Conservation (phyloP, 92 coral and sea anemone genomes). For the Porites cylindrica region DNA sequence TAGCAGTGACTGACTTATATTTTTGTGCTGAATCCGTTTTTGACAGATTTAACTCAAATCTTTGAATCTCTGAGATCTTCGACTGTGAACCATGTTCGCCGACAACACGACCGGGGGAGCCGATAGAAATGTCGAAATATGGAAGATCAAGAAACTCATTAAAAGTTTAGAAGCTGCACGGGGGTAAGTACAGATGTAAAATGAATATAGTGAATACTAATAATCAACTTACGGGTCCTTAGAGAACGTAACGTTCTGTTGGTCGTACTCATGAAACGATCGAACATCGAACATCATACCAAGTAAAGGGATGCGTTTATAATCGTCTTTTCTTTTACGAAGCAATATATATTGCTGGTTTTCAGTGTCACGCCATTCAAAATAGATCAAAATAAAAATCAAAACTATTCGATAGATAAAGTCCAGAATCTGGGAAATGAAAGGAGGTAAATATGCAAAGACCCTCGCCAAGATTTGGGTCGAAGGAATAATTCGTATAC, state of each 20-base stretch:
- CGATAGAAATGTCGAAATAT: conserved; percentile 98
- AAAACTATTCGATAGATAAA: too few species aligned
- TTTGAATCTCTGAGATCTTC: neutral
- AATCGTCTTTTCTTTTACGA: too few species aligned
- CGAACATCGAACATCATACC: too few species aligned
- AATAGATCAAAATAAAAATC: too few species aligned
- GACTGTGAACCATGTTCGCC: conserved; percentile 23
- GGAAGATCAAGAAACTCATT: conserved; percentile 97
- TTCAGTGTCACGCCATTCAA: too few species aligned
- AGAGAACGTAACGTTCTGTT: neutral
- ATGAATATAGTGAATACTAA: neutral
- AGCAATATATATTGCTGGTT: too few species aligned
- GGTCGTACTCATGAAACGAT: too few species aligned
- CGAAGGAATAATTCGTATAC: too few species aligned
- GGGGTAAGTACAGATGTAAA: conserved; percentile 73
- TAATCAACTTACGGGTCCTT: neutral
- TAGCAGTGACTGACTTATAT: neutral
- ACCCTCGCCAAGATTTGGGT: too few species aligned
- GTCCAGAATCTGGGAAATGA: too few species aligned
- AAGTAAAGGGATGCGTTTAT: too few species aligned
- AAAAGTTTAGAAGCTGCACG: conserved; percentile 99
- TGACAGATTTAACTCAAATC: neutral
- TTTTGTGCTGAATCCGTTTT: neutral
- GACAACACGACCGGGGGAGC: conserved; percentile 89
- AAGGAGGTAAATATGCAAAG: too few species aligned